Percentiles rank a stretch among this genome's conserved stretches.
phyloP scores from a whole-genome alignment of 2,113 vertebrate species.

The Entomyzon cyanotis region DNA sequence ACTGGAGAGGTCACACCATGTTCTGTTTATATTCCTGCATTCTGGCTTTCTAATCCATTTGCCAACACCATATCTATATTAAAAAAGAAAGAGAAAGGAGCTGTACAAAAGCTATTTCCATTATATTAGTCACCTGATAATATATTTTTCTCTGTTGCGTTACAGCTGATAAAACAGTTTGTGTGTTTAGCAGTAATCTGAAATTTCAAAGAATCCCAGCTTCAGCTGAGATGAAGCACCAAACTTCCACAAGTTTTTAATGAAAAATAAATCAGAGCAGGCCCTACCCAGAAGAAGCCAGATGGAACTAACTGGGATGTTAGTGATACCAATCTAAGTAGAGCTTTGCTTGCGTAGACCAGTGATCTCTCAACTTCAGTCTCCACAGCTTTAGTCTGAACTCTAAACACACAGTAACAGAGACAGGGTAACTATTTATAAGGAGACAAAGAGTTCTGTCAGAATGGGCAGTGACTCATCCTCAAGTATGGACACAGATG shows the following conservation, averaged over 20 bases:
- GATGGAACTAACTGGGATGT: not conserved
- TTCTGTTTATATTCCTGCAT: constrained; percentile 76
- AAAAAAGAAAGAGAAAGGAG: constrained; percentile 4
- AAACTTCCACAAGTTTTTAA: not conserved
- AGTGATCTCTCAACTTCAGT: not conserved
- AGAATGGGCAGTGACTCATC: not conserved
- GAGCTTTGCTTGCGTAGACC: not conserved
- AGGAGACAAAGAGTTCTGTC: not conserved
- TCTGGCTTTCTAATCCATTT: constrained; percentile 79
- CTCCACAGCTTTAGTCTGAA: not conserved
- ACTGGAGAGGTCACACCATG: constrained; percentile 85
- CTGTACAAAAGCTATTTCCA: not conserved
- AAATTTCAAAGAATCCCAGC: not conserved
- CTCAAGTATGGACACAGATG: not conserved
- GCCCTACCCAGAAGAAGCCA: not conserved
- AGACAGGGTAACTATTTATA: not conserved
- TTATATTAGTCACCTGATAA: not conserved
- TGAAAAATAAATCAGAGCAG: not conserved
- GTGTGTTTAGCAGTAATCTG: not conserved
- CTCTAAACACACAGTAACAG: not conserved
- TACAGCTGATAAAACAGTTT: not conserved
- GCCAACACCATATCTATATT: constrained; percentile 82
- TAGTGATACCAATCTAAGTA: not conserved
- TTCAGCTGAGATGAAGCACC: not conserved
- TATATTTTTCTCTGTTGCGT: not conserved